Evolutionary conservation across 2,113 vertebrate species (phyloP).

Genomic region (Crotalus tigris): DNA sequence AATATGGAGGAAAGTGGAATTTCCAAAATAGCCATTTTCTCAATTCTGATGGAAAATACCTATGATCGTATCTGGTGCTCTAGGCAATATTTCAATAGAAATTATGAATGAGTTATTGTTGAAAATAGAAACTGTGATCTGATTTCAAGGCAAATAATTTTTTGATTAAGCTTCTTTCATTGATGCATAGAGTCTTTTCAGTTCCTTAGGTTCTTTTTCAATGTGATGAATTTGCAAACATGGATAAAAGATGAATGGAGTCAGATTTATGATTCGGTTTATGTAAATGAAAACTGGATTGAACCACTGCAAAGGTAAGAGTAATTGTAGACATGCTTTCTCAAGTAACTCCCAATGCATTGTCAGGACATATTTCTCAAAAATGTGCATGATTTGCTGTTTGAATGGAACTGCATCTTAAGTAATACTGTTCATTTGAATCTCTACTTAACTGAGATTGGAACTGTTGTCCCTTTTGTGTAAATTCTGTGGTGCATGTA

Average conservation of each 20-base stretch:
- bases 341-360: background rate
- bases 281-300: constrained; percentile 81
- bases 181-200: constrained; percentile 44
- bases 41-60: background rate
- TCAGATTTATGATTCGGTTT: constrained; percentile 74
- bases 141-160: constrained; percentile 1
- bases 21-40: background rate
- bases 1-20: background rate
- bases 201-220: constrained; percentile 92
- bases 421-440: background rate
- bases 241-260: constrained; percentile 90
- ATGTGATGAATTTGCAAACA: constrained; percentile 73
- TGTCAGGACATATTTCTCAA: background rate
- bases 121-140: background rate
- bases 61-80: background rate
- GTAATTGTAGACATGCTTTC: background rate
- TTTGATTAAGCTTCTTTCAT: background rate
- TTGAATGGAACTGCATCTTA: background rate
- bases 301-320: constrained; percentile 78
- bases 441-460: background rate
- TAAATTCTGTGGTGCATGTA: background rate
- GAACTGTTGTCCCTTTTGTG: background rate
- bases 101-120: background rate
- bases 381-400: background rate
- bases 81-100: background rate